Percentiles rank a stretch among this genome's conserved stretches.
Conservation (phyloP, 2,113 vertebrate genomes). For the Mus pahari region DNA sequence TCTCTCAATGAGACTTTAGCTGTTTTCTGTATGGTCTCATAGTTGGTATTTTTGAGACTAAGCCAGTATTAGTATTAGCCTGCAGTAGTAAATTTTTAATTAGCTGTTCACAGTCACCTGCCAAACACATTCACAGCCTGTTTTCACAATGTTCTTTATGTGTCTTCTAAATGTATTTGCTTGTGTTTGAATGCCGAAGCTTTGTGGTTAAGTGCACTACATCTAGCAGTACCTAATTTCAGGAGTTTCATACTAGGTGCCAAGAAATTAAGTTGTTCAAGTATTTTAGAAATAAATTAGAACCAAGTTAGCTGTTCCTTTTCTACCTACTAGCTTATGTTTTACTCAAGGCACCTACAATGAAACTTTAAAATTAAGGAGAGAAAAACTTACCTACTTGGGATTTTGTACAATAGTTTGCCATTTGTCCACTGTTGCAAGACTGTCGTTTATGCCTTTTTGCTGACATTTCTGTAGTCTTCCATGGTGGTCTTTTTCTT, state of each 20-base stretch:
- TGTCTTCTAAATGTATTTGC: conserved; percentile 42
- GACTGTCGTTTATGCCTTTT: conserved; percentile 92
- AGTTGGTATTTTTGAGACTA: conserved; percentile 26
- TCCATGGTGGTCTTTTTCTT: conserved; percentile 88
- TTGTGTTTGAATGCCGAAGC: conserved; percentile 52
- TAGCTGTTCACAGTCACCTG: conserved; percentile 46
- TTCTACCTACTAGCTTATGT: conserved; percentile 40
- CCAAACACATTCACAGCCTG: conserved; percentile 21
- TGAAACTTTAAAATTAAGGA: conserved; percentile 84
- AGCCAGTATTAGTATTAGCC: conserved; percentile 9
- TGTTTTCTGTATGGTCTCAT: conserved; percentile 9
- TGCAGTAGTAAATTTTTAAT: conserved; percentile 52
- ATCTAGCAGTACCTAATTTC: conserved; percentile 55
- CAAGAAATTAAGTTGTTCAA: conserved; percentile 67
- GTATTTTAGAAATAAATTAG: conserved; percentile 56
- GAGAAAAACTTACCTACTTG: conserved; percentile 93
- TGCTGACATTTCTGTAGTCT: conserved; percentile 88
- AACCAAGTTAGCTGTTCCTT: conserved; percentile 50
- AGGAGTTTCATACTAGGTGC: conserved; percentile 79
- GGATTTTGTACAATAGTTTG: conserved; percentile 93
- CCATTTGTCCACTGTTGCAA: conserved; percentile 91
- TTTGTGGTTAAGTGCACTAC: background rate
- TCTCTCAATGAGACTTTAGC: background rate
- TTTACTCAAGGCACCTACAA: conserved; percentile 80
- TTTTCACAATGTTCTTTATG: conserved; percentile 33